Percentiles rank a stretch among this genome's conserved stretches.
Conservation (phyloP, 2,113 vertebrate species). For the Petromus typicus region DNA sequence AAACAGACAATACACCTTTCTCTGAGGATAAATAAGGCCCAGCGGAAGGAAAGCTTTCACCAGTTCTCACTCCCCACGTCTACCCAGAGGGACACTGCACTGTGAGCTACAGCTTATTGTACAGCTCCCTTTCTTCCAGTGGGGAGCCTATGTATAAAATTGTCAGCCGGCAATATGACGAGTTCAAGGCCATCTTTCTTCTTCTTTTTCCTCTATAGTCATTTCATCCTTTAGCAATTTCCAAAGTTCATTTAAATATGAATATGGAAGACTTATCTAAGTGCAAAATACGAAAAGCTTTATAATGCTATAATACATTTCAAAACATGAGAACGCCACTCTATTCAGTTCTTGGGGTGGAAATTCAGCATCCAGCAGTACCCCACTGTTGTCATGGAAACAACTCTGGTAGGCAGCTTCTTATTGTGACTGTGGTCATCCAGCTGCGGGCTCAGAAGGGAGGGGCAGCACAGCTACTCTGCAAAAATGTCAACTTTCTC, state of each 20-base stretch:
- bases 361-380: slow-evolving; percentile 76
- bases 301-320: slow-evolving; percentile 76
- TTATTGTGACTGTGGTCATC: slow-evolving; percentile 84
- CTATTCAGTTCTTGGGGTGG: slow-evolving; percentile 72
- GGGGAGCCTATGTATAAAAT: slow-evolving; percentile 24
- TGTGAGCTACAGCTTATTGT: neutral
- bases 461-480: slow-evolving; percentile 60
- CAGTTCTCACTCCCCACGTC: neutral
- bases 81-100: slow-evolving; percentile 39
- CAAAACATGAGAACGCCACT: slow-evolving; percentile 70
- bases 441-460: slow-evolving; percentile 81
- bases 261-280: slow-evolving; percentile 77
- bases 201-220: neutral
- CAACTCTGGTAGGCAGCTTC: slow-evolving; percentile 79
- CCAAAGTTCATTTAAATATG: slow-evolving; percentile 82
- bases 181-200: slow-evolving; percentile 66
- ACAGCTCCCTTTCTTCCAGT: neutral
- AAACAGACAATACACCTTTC: slow-evolving; percentile 64
- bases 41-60: slow-evolving; percentile 34
- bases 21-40: slow-evolving; percentile 63
- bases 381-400: slow-evolving; percentile 88
- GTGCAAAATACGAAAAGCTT: slow-evolving; percentile 70
- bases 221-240: slow-evolving; percentile 75
- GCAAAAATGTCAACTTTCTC: slow-evolving; percentile 71
- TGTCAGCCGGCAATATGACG: slow-evolving; percentile 30